Base-by-base conservation (phyloP, 1,140 invertebrate genomes). In the Bradysia coprophila region DNA sequence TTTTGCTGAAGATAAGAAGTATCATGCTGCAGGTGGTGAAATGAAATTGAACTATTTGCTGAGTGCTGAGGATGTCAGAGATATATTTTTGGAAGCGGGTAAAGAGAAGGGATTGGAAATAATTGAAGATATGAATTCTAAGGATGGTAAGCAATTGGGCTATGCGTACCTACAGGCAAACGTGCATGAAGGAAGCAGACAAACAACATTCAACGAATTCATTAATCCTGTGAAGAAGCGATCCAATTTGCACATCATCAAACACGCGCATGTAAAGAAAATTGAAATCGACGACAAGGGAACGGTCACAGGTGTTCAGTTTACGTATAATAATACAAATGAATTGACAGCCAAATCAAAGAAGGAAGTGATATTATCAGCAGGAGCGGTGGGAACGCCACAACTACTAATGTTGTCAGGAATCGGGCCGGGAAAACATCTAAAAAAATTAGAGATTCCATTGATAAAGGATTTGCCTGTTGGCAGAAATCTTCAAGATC, bases 371-470 rank as follows among this genome's bases (percentile, higher is more conserved):
- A 83, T 89, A 45, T 48, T 90, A n/a, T 84, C 81, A 11, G 83
- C 72, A 1, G 90, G 91, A 2, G 66, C 85, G 0, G 68, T 94
- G 2, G 87, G 88, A 54, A 82, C 86, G 0, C 81, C 90, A 0
- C 88, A 94, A 50, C 48, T 94, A 0, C 59, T 94, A 1, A 87
- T 92, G 81, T 57, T 92, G 0, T 89, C 84, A 1, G 91, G 89
- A 1, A 69, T 92, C 1, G 88, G 87, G 0, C 84, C 87, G 1
- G 67, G 67, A 36, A 71, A 77, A 28, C 75, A 90, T 45, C 57
- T 92, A 8, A 54, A 62, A 1, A 67, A 76, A 48, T 65, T 71
- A 34, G 64, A 69, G 1, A 66, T 70, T 37, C 3, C 48, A 0
- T 56, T 78, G 1, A 43, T 63, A 2, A 41, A 51, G 9, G 65